phyloP scores from a whole-genome alignment of 2,888 invertebrate genomes.

The Andrena bicolor region DNA sequence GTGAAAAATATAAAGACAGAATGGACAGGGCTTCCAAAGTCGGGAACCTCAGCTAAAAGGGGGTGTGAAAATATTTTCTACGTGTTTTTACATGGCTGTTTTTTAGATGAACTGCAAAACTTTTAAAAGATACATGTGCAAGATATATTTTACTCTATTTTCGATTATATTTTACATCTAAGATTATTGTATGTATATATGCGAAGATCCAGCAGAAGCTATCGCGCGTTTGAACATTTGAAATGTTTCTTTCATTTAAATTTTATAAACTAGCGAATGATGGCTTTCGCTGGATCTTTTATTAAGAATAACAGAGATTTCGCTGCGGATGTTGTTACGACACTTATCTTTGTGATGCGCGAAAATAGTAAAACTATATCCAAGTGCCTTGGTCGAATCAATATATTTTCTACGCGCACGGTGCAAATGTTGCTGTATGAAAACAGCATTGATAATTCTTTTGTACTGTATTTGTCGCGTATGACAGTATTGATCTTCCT shows the following conservation, averaged over 20 bases:
- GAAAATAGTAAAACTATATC: constrained; percentile 19
- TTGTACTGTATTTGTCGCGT: constrained; percentile 12
- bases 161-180: constrained; percentile 58
- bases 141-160: constrained; percentile 60
- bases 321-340: constrained; percentile 1
- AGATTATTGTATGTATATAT: constrained; percentile 31
- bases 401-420: constrained; percentile 27
- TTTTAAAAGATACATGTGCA: constrained; percentile 47
- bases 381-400: constrained; percentile 58
- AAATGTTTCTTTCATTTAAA: not conserved
- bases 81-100: constrained; percentile 61
- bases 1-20: constrained; percentile 25
- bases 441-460: constrained; percentile 11
- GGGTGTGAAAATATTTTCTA: constrained; percentile 66
- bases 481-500: constrained; percentile 30
- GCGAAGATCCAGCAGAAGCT: constrained; percentile 7
- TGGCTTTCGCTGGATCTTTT: constrained; percentile 7
- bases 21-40: constrained; percentile 70
- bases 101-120: constrained; percentile 38
- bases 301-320: constrained; percentile 18
- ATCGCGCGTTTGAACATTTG: not conserved
- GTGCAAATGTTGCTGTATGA: constrained; percentile 15
- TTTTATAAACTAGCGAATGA: not conserved
- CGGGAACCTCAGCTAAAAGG: constrained; percentile 29
- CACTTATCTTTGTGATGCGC: constrained; percentile 26